A percentile compares a stretch with the other conserved stretches of the same genome.
These are phyloP conservation scores for Pithys albifrons DNA, from an alignment of 2,113 vertebrate genomes.

Conservation along the genomic window DNA sequence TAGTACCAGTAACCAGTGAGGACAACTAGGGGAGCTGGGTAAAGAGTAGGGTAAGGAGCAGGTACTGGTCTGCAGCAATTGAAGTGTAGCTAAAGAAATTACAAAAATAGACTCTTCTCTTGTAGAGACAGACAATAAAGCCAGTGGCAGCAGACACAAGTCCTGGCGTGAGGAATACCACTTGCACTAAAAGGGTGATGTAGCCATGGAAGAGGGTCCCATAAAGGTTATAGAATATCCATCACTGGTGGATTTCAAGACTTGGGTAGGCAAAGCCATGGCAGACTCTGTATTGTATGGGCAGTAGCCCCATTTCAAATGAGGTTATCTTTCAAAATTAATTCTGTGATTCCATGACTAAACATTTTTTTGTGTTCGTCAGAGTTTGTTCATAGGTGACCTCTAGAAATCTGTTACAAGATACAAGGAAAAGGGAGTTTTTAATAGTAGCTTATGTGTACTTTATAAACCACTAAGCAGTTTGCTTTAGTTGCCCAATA, in stretches of 20 bases:
- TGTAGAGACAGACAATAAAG: not conserved
- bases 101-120: not conserved
- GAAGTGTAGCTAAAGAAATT: not conserved
- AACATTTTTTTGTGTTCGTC: not conserved
- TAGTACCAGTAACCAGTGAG: not conserved
- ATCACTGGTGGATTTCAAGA: not conserved
- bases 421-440: not conserved
- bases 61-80: not conserved
- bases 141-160: not conserved
- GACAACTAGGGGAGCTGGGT: not conserved
- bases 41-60: not conserved
- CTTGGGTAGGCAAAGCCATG: not conserved
- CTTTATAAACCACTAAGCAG: not conserved
- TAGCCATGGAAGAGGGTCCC: not conserved
- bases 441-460: not conserved
- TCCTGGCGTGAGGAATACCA: not conserved
- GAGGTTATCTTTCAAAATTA: not conserved
- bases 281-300: fast-evolving
- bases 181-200: not conserved
- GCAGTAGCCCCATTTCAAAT: not conserved
- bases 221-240: not conserved
- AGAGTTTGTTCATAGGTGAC: not conserved
- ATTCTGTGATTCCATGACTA: not conserved
- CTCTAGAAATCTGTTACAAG: not conserved
- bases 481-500: not conserved